Evolutionary conservation across 2,888 invertebrate genomes (phyloP), one percentile per base, ranked within the genome.

Genomic region (Morpho deidamia): DNA sequence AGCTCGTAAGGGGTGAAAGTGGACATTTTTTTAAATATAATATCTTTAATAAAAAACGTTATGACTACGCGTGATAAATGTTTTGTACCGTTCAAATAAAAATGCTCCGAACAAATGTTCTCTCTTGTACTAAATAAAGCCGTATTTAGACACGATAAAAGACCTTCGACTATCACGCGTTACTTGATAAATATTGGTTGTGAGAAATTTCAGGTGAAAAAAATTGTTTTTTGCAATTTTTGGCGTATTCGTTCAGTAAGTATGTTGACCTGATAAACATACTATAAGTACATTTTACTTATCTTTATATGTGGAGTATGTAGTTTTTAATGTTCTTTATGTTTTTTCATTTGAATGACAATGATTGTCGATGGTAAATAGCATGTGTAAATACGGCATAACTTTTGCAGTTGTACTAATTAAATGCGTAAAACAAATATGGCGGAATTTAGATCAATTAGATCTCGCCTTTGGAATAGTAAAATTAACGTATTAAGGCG

Each of bases 1-100:
- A 87, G 87, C 87, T 87, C 87, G 72, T 81, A 80, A 73, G 77
- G 74, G 81, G 78, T 81, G 68, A 68, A 76, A 69, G 73, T 73
- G 75, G 81, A 81, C 81, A 79, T 73, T 71, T 61, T n/a, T 41
- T 42, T 49, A 50, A 46, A 40, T 38, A 55, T 44, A 48, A 44
- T 23, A 23, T 23, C 23, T 23, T 33, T 50, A 51, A 53, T 47
- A 38, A 51, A 45, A 37, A 69, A 74, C 64, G 68, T 57, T 58
- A 69, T 5, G 70, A 72, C 69, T 57, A 68, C 70, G 63, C 65
- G 67, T 67, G 68, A 23, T 23, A 63, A 59, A 72, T 75, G 76
- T 76, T 74, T 75, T 58, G 58, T 53, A 58, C 54, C 54, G 49
- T 50, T 42, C 42, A 49, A 49, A 8, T 12, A 37, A 49, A 51